These are phyloP conservation scores for Aramus guarauna DNA, from an alignment of 2,113 vertebrate genomes.

Conservation along the genomic window DNA sequence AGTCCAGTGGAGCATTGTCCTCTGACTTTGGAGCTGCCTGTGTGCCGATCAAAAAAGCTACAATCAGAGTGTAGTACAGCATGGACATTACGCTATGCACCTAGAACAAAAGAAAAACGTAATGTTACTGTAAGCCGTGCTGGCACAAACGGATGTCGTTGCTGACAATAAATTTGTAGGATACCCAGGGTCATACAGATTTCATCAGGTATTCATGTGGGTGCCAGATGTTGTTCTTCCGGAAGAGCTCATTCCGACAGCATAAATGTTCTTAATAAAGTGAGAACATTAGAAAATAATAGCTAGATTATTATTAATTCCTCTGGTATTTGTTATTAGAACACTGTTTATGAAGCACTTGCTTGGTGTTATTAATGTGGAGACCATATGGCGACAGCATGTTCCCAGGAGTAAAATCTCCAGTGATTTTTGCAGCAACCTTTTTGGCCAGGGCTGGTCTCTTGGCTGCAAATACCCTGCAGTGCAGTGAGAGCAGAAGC, in stretches of 20 bases:
- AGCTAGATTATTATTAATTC: slow-evolving; percentile 63
- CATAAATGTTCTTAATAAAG: slow-evolving; percentile 51
- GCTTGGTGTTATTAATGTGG: slow-evolving; percentile 43
- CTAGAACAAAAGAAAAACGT: slow-evolving; percentile 64
- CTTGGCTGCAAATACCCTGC: slow-evolving; percentile 11
- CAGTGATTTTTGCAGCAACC: slow-evolving; percentile 7
- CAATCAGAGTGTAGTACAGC: slow-evolving; percentile 95
- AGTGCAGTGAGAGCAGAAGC: background rate
- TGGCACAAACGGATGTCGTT: background rate
- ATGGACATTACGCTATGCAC: slow-evolving; percentile 88
- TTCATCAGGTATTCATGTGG: slow-evolving; percentile 18
- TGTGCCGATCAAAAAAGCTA: slow-evolving; percentile 92
- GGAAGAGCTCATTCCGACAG: slow-evolving; percentile 18
- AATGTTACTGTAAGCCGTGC: background rate
- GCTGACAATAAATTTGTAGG: background rate
- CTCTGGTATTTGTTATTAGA: slow-evolving; percentile 64
- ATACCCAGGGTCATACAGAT: background rate
- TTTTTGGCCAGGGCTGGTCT: background rate
- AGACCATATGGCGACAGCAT: slow-evolving; percentile 37
- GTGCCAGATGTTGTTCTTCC: slow-evolving; percentile 52
- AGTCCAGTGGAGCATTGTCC: slow-evolving; percentile 81
- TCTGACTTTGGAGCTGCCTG: slow-evolving; percentile 89
- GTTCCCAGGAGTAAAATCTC: slow-evolving; percentile 35
- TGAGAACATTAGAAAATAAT: slow-evolving; percentile 56
- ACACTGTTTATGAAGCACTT: slow-evolving; percentile 55